Conservation (phyloP, 2,888 invertebrate species). For the Perizoma affinitatum region DNA sequence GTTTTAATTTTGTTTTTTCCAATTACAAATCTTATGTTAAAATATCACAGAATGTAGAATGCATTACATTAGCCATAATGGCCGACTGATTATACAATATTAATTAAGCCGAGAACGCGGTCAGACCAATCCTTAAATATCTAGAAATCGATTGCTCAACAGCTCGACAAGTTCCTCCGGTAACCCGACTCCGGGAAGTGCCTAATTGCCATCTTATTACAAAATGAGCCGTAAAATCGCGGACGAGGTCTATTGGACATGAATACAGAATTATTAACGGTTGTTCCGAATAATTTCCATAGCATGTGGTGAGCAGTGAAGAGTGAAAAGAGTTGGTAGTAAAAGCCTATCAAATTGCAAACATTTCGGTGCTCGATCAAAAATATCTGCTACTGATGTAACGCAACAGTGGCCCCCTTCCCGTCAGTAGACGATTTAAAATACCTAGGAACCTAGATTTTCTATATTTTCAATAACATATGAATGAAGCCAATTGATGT, state of each 20-base stretch:
- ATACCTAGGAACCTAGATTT: too few species aligned
- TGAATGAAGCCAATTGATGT: too few species aligned
- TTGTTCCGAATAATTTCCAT: slow-evolving; percentile 27
- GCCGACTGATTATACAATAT: slow-evolving; percentile 16
- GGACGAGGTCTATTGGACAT: slow-evolving; percentile 44
- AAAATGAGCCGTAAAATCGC: slow-evolving; percentile 47
- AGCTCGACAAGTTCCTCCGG: slow-evolving; percentile 41
- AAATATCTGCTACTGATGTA: not conserved
- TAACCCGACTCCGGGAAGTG: slow-evolving; percentile 44
- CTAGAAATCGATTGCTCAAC: slow-evolving; percentile 38
- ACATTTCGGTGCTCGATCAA: not conserved
- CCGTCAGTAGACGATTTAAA: too few species aligned
- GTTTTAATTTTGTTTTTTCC: too few species aligned
- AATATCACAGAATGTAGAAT: slow-evolving; percentile 4
- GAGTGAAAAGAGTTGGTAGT: slow-evolving; percentile 28
- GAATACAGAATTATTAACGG: slow-evolving; percentile 39
- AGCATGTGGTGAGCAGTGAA: slow-evolving; percentile 15
- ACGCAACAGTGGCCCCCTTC: too few species aligned
- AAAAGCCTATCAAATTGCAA: slow-evolving; percentile 24
- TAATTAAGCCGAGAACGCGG: slow-evolving; percentile 29
- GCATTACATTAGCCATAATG: slow-evolving; percentile 21
- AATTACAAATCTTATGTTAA: slow-evolving; percentile 5
- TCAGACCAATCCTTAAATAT: slow-evolving; percentile 33
- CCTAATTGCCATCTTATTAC: slow-evolving; percentile 42
- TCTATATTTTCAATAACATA: too few species aligned